Percentiles rank a stretch among this genome's conserved stretches.
Conservation (phyloP, 2,797 vertebrate species). For the Varecia variegata region DNA sequence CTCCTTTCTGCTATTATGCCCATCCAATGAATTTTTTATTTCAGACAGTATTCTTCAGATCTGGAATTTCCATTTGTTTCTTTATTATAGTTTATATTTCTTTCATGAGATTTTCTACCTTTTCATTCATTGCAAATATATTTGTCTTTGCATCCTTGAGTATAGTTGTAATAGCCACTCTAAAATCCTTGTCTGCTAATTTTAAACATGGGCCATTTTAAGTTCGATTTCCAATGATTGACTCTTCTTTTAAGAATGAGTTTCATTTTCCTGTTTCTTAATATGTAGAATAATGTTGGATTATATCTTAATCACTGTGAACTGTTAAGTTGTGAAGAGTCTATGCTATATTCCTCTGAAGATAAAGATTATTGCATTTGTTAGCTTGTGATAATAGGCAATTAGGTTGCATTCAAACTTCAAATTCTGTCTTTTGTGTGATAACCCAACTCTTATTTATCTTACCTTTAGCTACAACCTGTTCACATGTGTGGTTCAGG, state of each 20-base stretch:
- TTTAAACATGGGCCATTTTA: neutral
- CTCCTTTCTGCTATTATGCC: neutral
- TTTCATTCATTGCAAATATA: neutral
- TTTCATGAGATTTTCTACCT: neutral
- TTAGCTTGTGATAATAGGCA: neutral
- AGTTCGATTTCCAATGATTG: neutral
- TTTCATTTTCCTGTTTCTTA: neutral
- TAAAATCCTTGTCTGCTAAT: neutral
- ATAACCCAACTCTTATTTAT: neutral
- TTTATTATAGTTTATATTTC: neutral
- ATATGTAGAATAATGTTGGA: neutral
- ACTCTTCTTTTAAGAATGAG: neutral
- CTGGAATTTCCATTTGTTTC: neutral
- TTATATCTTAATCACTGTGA: neutral
- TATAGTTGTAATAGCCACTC: neutral
- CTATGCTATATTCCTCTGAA: neutral
- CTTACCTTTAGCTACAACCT: neutral
- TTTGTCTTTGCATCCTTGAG: neutral
- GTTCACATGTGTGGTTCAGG: neutral
- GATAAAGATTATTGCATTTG: neutral
- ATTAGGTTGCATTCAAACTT: neutral
- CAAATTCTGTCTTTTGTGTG: neutral
- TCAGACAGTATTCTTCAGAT: neutral
- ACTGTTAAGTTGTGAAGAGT: neutral
- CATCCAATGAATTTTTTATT: neutral